A percentile compares a stretch with the other conserved stretches of the same genome.
phyloP scores from a whole-genome alignment of 2,113 vertebrate genomes.

The Microcebus tavaratra region DNA sequence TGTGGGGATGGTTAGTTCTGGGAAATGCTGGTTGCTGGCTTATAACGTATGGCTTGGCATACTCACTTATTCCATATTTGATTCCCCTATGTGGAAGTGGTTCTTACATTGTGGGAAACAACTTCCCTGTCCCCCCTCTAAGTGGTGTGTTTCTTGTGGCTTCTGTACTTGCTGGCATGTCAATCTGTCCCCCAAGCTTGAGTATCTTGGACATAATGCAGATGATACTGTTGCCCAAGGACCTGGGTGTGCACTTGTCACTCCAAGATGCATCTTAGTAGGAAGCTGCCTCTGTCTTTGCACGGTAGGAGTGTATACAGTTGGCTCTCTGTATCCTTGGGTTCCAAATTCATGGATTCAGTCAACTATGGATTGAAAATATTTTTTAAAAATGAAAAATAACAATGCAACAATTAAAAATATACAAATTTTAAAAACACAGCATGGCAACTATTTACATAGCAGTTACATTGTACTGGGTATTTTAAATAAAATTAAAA shows the following conservation, averaged over 20 bases:
- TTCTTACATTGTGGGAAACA: slow-evolving; percentile 32
- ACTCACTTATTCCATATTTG: slow-evolving; percentile 66
- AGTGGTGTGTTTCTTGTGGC: slow-evolving; percentile 71
- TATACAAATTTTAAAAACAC: neutral
- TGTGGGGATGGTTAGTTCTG: slow-evolving; percentile 66
- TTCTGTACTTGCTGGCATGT: slow-evolving; percentile 72
- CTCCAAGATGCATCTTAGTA: neutral
- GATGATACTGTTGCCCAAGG: slow-evolving; percentile 17
- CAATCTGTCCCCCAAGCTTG: slow-evolving; percentile 46
- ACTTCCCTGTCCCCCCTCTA: slow-evolving; percentile 33
- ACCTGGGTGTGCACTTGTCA: neutral
- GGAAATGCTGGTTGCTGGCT: slow-evolving; percentile 68
- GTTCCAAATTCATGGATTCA: neutral
- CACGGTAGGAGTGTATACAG: neutral
- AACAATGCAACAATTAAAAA: neutral
- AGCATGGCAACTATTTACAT: neutral
- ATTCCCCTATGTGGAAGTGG: slow-evolving; percentile 52
- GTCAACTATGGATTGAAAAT: neutral
- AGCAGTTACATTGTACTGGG: neutral
- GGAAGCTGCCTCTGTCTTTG: slow-evolving; percentile 17
- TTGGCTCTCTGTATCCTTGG: neutral
- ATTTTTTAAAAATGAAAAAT: neutral
- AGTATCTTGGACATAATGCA: slow-evolving; percentile 60
- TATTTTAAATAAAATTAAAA: neutral
- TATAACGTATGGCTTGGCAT: slow-evolving; percentile 73